Base-by-base conservation (phyloP, 1,140 invertebrate genomes). In the Tetragonula clypearis region DNA sequence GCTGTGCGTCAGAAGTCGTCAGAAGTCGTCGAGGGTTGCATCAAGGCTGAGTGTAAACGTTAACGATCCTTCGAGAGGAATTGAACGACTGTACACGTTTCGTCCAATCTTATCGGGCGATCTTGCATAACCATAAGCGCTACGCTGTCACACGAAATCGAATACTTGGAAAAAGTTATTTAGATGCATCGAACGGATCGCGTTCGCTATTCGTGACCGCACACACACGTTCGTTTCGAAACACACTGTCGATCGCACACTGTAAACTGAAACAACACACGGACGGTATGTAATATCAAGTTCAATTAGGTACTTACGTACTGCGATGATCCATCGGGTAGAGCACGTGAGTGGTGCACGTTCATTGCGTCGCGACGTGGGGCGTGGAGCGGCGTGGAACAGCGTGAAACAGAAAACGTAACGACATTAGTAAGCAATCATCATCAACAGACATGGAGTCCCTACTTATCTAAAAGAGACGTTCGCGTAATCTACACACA, bases 381-480 rank as follows among this genome's bases (percentile, higher is more conserved):
- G n/a, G n/a, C 75, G n/a, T n/a, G 49, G n/a, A 35, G 56, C 55
- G n/a, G 35, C 68, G 26, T 72, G 65, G 62, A 55, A 35, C 9
- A 58, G 60, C 88, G 49, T 89, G 87, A 77, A 89, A 89, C 87
- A 89, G 76, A 89, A 87, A 83, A 79, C 49, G 66, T 75, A 87
- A 21, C 68, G 23, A 75, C 56, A 56, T 82, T 82, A 88, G 62
- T 71, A 17, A 53, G 69, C 73, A 69, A 65, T 81, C 58, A 56
- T 65, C 55, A 35, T 56, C 30, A 60, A 14, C 62, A 68, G 78
- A 78, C 60, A 81, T 85, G 66, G 65, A 85, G 78, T 66, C 65
- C 58, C 73, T 87, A 87, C 79, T 88, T 85, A 85, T 88, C 55
- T 66, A 82, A 80, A 68, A 41, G 23, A n/a, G 62, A 21, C 14